A percentile compares a stretch with the other conserved stretches of the same genome.
Evolutionary conservation across 2,888 invertebrate species (phyloP).

Genomic region (Notodonta dromedarius): DNA sequence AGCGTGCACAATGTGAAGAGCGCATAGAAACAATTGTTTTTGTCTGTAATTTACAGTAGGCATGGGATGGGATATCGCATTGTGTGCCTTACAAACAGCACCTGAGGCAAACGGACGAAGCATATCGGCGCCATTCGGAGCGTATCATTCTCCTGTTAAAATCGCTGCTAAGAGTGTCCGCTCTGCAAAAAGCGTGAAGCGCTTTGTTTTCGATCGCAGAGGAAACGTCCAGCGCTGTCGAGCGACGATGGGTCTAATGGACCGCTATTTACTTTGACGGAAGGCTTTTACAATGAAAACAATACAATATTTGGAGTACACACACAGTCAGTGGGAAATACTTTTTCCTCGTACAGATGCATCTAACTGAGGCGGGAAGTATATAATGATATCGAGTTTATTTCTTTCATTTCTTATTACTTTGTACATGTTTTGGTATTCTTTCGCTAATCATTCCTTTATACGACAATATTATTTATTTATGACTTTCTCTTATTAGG

Average conservation of each 20-base stretch:
- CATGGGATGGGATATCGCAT: conserved; percentile 45
- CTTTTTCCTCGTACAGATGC: conserved; percentile 27
- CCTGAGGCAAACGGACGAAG: conserved; percentile 47
- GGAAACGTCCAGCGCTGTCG: conserved; percentile 67
- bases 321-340: conserved; percentile 29
- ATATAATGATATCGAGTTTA: conserved; percentile 13
- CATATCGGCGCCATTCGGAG: conserved; percentile 48
- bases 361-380: conserved; percentile 4
- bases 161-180: conserved; percentile 62
- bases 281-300: conserved; percentile 56
- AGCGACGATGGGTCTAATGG: conserved; percentile 66
- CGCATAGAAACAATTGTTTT: conserved; percentile 30
- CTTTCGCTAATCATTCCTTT: conserved; percentile 4
- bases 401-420: conserved; percentile 9
- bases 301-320: conserved; percentile 34
- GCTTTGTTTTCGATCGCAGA: conserved; percentile 70
- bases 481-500: conserved; percentile 10
- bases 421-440: conserved; percentile 6
- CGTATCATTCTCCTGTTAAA: conserved; percentile 67
- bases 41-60: conserved; percentile 31
- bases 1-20: conserved; percentile 22
- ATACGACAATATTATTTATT: conserved; percentile 6
- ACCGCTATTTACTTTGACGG: conserved; percentile 66
- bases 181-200: conserved; percentile 70
- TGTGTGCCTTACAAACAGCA: conserved; percentile 50